Evolutionary conservation across 2,797 vertebrate genomes (phyloP).

Genomic region (Pogoniulus pusillus): DNA sequence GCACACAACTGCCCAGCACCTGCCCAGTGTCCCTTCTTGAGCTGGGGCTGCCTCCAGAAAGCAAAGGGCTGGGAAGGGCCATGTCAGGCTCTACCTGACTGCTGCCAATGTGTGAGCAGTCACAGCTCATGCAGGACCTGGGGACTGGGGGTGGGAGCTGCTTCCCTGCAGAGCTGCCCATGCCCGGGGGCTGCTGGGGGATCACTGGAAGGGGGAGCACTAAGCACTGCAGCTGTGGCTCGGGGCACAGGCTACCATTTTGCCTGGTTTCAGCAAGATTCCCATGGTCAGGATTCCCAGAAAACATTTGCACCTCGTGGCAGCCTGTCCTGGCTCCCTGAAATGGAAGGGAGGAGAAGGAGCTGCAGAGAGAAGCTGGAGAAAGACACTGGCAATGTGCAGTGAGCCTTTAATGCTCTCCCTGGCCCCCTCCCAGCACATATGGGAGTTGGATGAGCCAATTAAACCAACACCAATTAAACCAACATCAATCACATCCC

Average conservation of each 20-base stretch:
- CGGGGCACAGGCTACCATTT: neutral
- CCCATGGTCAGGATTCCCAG: neutral
- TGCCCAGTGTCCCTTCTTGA: neutral
- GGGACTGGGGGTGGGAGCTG: neutral
- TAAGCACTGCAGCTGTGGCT: neutral
- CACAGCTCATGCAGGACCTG: neutral
- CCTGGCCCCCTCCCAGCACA: conserved; percentile 51
- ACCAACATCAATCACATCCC: conserved; percentile 47
- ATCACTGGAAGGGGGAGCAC: neutral
- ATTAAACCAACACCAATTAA: conserved; percentile 59
- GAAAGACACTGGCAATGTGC: neutral
- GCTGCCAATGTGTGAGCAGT: fast-evolving
- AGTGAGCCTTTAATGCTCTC: conserved; percentile 53
- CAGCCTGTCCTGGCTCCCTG: neutral
- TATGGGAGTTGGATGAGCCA: conserved; percentile 57
- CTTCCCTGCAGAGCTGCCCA: neutral
- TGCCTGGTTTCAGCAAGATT: neutral
- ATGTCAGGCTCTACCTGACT: neutral
- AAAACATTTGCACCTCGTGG: neutral
- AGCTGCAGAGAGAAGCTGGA: neutral
- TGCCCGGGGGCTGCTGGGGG: neutral
- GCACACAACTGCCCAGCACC: neutral
- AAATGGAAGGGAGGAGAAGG: neutral
- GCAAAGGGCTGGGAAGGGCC: neutral
- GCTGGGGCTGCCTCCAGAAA: neutral